phyloP scores from a whole-genome alignment of 2,797 vertebrate species.

The Phataginus tetradactyla region DNA sequence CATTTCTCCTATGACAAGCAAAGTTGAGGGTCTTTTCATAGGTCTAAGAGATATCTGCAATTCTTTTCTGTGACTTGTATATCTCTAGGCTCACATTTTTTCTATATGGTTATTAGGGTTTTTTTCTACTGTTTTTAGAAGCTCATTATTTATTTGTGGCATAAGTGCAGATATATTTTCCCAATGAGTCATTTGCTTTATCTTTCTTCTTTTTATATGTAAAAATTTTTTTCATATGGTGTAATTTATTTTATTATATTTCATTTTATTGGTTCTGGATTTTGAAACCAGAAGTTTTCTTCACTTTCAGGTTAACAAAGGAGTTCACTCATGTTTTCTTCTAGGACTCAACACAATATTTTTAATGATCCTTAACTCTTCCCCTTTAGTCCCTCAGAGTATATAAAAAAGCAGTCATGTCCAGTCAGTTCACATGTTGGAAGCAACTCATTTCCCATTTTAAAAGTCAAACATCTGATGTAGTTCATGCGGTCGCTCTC shows the following conservation, averaged over 20 bases:
- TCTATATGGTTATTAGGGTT: background rate
- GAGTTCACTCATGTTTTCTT: background rate
- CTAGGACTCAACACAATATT: background rate
- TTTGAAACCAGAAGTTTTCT: conserved; percentile 41
- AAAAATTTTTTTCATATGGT: conserved; percentile 17
- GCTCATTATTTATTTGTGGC: conserved; percentile 42
- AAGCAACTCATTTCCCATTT: background rate
- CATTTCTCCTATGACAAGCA: background rate
- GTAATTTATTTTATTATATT: conserved; percentile 21
- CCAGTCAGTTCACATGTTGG: background rate
- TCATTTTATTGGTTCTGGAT: background rate
- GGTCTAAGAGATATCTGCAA: background rate
- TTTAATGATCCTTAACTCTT: background rate
- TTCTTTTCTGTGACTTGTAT: conserved; percentile 45
- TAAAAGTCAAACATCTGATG: conserved; percentile 14
- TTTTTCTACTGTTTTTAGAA: conserved; percentile 46
- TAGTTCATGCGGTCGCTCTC: background rate
- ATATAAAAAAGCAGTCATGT: background rate
- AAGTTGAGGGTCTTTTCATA: background rate
- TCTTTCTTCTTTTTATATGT: background rate
- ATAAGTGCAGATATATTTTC: conserved; percentile 42
- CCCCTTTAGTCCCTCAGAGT: background rate
- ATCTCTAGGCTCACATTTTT: background rate
- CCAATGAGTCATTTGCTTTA: conserved; percentile 38
- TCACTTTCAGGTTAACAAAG: conserved; percentile 25